Evolutionary conservation across 2,113 vertebrate genomes (phyloP).

Genomic region (Tringa solitaria): DNA sequence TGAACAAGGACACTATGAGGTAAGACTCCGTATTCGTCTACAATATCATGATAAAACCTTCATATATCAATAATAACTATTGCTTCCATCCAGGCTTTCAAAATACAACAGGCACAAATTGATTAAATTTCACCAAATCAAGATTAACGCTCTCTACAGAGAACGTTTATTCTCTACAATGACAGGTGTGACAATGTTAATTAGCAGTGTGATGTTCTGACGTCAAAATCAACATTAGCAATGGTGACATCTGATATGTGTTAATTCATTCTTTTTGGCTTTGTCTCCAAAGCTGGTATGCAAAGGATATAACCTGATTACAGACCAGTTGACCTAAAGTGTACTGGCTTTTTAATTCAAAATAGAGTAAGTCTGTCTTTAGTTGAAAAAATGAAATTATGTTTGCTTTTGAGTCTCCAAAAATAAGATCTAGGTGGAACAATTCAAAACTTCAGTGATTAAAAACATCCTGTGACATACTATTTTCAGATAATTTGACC

Average conservation of each 20-base stretch:
- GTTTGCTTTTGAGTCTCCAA: not conserved
- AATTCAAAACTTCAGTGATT: not conserved
- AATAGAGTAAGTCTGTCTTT: not conserved
- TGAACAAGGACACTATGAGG: constrained; percentile 96
- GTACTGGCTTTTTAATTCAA: not conserved
- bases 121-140: not conserved
- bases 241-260: not conserved
- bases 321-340: not conserved
- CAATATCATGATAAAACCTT: not conserved
- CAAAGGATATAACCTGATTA: not conserved
- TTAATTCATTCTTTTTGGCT: not conserved
- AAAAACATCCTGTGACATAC: not conserved
- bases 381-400: not conserved
- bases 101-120: not conserved
- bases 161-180: not conserved
- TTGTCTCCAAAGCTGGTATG: not conserved
- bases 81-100: not conserved
- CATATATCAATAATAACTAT: not conserved
- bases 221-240: not conserved
- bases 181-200: not conserved
- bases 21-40: constrained; percentile 19
- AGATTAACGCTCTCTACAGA: not conserved
- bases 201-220: not conserved
- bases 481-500: not conserved
- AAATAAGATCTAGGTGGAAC: not conserved